Evolutionary conservation across 2,888 invertebrate species (phyloP), one percentile per base, ranked within the genome.

Genomic region (Hirtodrosophila cameraria): DNA sequence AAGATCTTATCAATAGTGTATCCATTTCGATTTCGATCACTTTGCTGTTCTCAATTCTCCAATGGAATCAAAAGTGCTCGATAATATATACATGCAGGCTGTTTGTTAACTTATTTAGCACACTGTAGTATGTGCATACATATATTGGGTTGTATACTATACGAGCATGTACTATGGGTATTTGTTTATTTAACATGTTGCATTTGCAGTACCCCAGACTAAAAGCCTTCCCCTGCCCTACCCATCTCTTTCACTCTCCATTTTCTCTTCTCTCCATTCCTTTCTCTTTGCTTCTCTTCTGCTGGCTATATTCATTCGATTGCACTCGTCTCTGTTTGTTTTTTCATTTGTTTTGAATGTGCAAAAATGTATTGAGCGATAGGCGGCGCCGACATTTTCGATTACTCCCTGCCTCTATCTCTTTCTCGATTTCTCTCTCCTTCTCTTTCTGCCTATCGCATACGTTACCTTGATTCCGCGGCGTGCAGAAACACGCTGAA

Each of bases 131-230:
- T 20, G 2, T 20, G 18, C 5, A 20, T 2, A 8, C 6, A 23
- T 0, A 0, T 8, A 23, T 23, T 1, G 5, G 6, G 8, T 6
- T 23, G 23, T 23, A 23, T 23, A n/a, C n/a, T n/a, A n/a, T n/a
- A n/a, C n/a, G n/a, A n/a, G n/a, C n/a, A 23, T 41, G 30, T 13
- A 36, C 30, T 31, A 11, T 43, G 39, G 36, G 25, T 35, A 49
- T 72, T 75, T 76, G 79, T 75, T 78, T 76, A 83, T 67, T 65
- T 54, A 73, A 63, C 80, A 79, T 79, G 74, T 79, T 81, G 80
- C 85, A 81, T 69, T 80, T 70, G 58, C 72, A 70, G 53, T 54
- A 42, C 39, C 20, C 33, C 38, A 63, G 57, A 20, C 31, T 33
- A n/a, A n/a, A n/a, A n/a, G 27, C 13, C 61, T 8, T n/a, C 12